Evolutionary conservation across 2,113 vertebrate species (phyloP).

Genomic region (Sprattus sprattus): DNA sequence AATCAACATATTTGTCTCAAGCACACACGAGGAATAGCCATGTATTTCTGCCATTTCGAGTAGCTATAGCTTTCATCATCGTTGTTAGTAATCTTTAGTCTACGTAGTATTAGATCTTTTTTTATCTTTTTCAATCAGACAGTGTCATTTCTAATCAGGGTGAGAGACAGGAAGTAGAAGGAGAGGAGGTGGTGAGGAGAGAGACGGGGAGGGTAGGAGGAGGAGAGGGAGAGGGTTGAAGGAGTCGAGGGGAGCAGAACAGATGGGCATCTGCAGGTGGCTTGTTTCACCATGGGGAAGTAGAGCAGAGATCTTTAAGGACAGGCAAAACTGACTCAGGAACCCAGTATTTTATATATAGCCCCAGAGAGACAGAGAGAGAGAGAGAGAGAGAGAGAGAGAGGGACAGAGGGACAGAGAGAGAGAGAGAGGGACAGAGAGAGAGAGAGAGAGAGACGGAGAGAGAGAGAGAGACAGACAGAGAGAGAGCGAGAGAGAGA

Average conservation of each 20-base stretch:
- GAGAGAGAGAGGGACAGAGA: neutral
- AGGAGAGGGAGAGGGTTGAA: neutral
- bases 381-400: neutral
- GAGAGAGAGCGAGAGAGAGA: neutral
- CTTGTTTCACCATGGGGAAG: slow-evolving; percentile 11
- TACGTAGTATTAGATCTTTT: too few species aligned
- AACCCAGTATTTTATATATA: neutral
- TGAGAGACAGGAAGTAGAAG: neutral
- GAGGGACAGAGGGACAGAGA: neutral
- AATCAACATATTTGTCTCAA: neutral
- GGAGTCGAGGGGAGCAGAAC: neutral
- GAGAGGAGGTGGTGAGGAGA: neutral
- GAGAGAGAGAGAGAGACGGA: neutral
- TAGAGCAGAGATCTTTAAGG: slow-evolving; percentile 11
- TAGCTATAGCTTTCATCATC: too few species aligned
- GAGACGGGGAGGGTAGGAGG: neutral
- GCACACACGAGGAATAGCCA: neutral
- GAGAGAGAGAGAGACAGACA: neutral
- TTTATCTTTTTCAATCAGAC: neutral
- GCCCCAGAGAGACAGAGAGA: neutral
- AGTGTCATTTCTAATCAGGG: neutral
- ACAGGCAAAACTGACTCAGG: slow-evolving; percentile 11
- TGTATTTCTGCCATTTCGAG: too few species aligned
- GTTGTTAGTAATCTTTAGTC: too few species aligned
- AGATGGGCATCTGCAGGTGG: slow-evolving; percentile 36